phyloP scores from a whole-genome alignment of 2,113 vertebrate species.

The Syngnathoides biaculeatus region DNA sequence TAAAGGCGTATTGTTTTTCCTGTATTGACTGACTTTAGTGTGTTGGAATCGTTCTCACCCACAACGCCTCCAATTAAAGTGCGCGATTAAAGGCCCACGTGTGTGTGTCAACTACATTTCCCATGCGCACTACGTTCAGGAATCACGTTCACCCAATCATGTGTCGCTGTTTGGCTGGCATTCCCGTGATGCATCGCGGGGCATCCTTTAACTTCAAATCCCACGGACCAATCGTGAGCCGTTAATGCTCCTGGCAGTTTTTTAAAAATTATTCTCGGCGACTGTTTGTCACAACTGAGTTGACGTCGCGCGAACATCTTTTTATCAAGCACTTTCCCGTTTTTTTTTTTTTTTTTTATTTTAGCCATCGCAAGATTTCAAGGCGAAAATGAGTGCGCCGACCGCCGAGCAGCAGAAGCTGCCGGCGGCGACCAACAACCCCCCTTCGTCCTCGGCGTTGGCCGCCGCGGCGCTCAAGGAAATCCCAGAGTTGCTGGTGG shows the following conservation, averaged over 20 bases:
- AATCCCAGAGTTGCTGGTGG: constrained; percentile 85
- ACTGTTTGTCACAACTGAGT: constrained; percentile 33
- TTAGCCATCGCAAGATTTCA: not conserved
- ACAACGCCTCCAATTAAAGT: not conserved
- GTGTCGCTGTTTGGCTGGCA: fast-evolving
- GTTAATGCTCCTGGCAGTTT: constrained; percentile 73
- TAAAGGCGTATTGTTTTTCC: not conserved
- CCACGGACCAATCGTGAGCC: constrained; percentile 76
- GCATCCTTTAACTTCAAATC: constrained; percentile 84
- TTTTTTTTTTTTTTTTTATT: not conserved
- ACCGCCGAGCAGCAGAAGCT: not conserved
- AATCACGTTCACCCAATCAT: constrained; percentile 36
- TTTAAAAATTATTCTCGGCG: constrained; percentile 77
- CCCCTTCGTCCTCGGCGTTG: constrained; percentile 60
- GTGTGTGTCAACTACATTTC: constrained; percentile 41
- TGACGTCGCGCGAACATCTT: not conserved
- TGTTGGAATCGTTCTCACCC: not conserved
- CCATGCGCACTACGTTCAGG: constrained; percentile 7
- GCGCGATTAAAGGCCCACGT: constrained; percentile 36
- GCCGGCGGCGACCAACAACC: constrained; percentile 59
- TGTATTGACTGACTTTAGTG: not conserved
- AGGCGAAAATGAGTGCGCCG: not conserved
- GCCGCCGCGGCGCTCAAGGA: constrained; percentile 76
- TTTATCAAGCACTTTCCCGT: not conserved
- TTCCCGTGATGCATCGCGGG: constrained; percentile 79